A percentile compares a stretch with the other conserved stretches of the same genome.
Evolutionary conservation across 2,797 vertebrate genomes (phyloP).

Genomic region (Alosa sapidissima): DNA sequence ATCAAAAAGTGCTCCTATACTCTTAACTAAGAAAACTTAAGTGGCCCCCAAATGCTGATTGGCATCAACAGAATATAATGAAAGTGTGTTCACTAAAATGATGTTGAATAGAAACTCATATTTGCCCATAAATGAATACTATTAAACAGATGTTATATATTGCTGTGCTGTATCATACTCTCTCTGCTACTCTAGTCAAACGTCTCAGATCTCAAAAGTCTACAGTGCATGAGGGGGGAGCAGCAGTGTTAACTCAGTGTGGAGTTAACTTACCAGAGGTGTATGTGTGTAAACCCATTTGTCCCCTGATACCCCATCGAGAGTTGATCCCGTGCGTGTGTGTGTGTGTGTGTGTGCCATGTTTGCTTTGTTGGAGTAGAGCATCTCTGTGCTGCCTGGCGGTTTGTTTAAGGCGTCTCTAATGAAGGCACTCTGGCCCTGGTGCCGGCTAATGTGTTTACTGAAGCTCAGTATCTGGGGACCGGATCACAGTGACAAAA

Average conservation of each 20-base stretch:
- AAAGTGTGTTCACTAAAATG: not conserved
- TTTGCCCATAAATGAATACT: not conserved
- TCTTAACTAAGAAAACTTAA: not conserved
- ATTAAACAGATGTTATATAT: not conserved
- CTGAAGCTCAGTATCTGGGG: slow-evolving; percentile 49
- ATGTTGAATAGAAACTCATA: not conserved
- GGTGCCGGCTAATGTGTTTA: slow-evolving; percentile 55
- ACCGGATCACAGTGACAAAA: slow-evolving; percentile 36
- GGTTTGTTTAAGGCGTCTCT: slow-evolving; percentile 21
- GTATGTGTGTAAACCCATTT: slow-evolving; percentile 6
- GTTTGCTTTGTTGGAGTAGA: slow-evolving; percentile 32
- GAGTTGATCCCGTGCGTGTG: slow-evolving; percentile 51
- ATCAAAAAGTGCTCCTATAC: slow-evolving; percentile 28
- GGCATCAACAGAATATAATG: slow-evolving; percentile 1
- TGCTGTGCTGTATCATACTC: not conserved
- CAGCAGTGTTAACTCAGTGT: not conserved
- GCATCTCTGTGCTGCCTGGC: slow-evolving; percentile 36
- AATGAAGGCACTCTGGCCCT: slow-evolving; percentile 41
- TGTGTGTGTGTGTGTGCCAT: slow-evolving; percentile 41
- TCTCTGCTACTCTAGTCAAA: not conserved
- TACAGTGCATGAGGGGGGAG: not conserved
- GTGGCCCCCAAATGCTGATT: not conserved
- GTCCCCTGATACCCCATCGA: not conserved
- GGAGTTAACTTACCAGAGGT: not conserved
- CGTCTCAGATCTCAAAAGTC: not conserved